Evolutionary conservation across 2,797 vertebrate species (phyloP).

Genomic region (Paratrypauchen microcephalus): DNA sequence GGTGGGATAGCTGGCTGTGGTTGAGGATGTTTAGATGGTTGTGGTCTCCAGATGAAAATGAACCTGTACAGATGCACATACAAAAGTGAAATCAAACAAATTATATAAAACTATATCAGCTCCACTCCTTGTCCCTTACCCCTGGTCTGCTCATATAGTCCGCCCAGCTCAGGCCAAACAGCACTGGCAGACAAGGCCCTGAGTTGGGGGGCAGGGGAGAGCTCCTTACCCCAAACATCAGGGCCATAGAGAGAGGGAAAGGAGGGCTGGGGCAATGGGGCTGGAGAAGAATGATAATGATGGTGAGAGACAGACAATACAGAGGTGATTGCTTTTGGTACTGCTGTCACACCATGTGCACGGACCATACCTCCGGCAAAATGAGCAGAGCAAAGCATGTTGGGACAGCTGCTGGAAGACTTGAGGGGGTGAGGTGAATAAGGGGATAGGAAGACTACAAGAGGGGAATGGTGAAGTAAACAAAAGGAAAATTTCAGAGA

Average conservation of each 20-base stretch:
- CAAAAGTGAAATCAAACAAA: slow-evolving; percentile 1
- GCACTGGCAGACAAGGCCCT: slow-evolving; percentile 76
- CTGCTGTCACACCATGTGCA: slow-evolving; percentile 14
- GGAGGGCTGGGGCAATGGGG: slow-evolving; percentile 70
- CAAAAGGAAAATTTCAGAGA: slow-evolving; percentile 12
- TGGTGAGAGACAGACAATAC: slow-evolving; percentile 38
- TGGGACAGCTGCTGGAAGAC: slow-evolving; percentile 74
- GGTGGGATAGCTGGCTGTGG: slow-evolving; percentile 72
- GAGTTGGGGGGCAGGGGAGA: slow-evolving; percentile 63
- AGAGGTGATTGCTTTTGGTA: slow-evolving; percentile 9
- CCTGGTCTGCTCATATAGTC: slow-evolving; percentile 80
- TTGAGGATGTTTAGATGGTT: slow-evolving; percentile 56
- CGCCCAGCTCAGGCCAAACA: slow-evolving; percentile 86
- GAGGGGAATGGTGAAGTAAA: slow-evolving; percentile 48
- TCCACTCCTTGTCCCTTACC: slow-evolving; percentile 57
- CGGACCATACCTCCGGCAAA: slow-evolving; percentile 60
- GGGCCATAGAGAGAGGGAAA: slow-evolving; percentile 60
- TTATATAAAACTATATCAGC: slow-evolving; percentile 2
- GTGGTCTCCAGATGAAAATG: slow-evolving; percentile 53
- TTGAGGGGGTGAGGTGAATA: slow-evolving; percentile 61
- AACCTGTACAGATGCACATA: slow-evolving; percentile 56
- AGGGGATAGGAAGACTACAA: slow-evolving; percentile 60
- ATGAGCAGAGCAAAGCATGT: slow-evolving; percentile 64
- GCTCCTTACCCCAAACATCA: slow-evolving; percentile 63
- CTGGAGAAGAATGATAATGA: slow-evolving; percentile 74